Percentiles rank a stretch among this genome's conserved stretches.
These are phyloP conservation scores for Lepeophtheirus salmonis DNA, from an alignment of 1,140 invertebrate genomes.

Conservation along the genomic window DNA sequence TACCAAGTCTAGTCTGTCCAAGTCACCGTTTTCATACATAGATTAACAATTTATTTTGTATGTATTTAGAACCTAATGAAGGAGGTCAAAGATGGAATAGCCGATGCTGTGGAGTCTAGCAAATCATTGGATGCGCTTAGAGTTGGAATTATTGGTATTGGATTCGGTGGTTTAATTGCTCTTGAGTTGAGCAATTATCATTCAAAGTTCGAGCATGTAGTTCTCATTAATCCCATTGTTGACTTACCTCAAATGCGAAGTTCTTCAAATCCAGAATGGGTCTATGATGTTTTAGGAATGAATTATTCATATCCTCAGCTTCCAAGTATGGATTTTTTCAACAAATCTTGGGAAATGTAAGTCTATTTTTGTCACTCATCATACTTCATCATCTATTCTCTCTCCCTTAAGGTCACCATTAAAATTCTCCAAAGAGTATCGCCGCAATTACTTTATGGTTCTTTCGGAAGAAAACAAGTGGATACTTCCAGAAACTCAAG, in stretches of 20 bases:
- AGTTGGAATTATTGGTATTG: background rate
- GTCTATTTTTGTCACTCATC: background rate
- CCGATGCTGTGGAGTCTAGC: background rate
- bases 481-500: background rate
- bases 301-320: background rate
- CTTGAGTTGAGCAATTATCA: background rate
- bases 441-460: background rate
- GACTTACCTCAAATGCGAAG: background rate
- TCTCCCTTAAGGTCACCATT: background rate
- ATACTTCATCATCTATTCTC: background rate
- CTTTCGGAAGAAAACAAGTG: background rate
- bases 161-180: background rate
- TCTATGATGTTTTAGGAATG: slow-evolving; percentile 5
- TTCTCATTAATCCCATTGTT: background rate
- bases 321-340: background rate
- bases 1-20: too few species aligned
- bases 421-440: background rate
- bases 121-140: background rate
- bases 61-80: background rate
- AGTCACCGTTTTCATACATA: background rate
- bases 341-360: background rate
- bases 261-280: background rate
- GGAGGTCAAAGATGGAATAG: slow-evolving; percentile 5
- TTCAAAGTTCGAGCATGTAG: background rate
- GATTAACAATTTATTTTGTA: background rate